Conservation (phyloP, 1,140 invertebrate genomes). For the Phocides pigmalion region DNA sequence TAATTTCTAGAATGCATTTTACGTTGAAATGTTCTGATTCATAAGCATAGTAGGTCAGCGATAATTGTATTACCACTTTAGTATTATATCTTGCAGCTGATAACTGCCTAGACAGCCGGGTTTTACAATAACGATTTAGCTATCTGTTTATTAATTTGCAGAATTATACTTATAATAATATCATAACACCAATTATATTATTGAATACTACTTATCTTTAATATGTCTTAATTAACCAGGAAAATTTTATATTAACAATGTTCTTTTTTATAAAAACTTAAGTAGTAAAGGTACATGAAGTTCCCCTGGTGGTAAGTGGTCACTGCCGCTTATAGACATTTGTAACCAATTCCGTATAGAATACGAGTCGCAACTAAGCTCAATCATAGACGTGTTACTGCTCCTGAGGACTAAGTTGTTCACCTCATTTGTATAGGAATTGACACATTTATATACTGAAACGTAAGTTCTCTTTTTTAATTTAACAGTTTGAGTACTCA, state of each 20-base stretch:
- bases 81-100: constrained; percentile 35
- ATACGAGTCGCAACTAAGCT: too few species aligned
- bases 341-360: too few species aligned
- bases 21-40: constrained; percentile 27
- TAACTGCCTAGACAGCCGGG: constrained; percentile 8
- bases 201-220: not conserved
- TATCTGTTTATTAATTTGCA: constrained; percentile 17
- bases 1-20: constrained; percentile 1
- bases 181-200: constrained; percentile 1
- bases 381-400: too few species aligned
- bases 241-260: too few species aligned
- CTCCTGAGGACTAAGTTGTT: too few species aligned
- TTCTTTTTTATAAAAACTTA: too few species aligned
- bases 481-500: constrained; percentile 50
- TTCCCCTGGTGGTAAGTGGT: too few species aligned
- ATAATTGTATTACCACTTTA: constrained; percentile 41
- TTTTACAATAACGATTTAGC: constrained; percentile 18
- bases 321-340: too few species aligned
- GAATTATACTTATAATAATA: constrained; percentile 10
- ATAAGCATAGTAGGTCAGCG: constrained; percentile 62
- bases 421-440: too few species aligned
- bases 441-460: too few species aligned
- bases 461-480: not conserved
- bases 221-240: not conserved
- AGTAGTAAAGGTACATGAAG: too few species aligned